Percentiles rank a stretch among this genome's conserved stretches.
Conservation (phyloP, 2,797 vertebrate species). For the Ctenochaetus hawaiiensis region DNA sequence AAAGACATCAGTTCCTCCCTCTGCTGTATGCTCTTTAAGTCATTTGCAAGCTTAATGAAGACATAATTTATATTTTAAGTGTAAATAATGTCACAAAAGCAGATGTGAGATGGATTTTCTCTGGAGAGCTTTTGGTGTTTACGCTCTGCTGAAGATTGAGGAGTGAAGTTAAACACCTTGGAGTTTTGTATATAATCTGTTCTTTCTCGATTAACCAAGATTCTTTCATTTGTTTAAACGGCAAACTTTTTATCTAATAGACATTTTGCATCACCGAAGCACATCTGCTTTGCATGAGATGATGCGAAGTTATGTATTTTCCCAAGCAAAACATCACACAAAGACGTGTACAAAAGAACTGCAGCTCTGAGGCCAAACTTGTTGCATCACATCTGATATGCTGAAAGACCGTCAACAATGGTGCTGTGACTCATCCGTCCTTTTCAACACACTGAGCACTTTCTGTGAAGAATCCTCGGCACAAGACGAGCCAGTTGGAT, state of each 20-base stretch:
- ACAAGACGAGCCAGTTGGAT: not conserved
- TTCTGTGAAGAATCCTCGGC: conserved; percentile 1
- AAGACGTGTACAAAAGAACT: not conserved
- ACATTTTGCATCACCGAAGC: not conserved
- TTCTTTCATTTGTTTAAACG: not conserved
- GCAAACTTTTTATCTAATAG: not conserved
- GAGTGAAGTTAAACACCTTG: too few relatives aligned
- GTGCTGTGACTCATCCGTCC: not conserved
- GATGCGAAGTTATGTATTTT: not conserved
- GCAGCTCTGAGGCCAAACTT: too few relatives aligned
- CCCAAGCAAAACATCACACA: not conserved
- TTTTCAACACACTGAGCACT: not conserved
- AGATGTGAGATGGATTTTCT: not conserved
- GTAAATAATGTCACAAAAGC: not conserved
- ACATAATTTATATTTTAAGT: not conserved
- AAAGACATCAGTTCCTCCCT: not conserved
- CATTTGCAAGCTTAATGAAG: not conserved
- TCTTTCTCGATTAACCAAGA: not conserved
- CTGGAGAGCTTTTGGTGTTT: not conserved
- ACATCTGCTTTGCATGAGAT: not conserved
- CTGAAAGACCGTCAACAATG: not conserved
- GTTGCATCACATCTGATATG: conserved; percentile 3
- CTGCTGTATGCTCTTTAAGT: not conserved
- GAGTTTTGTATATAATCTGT: too few relatives aligned
- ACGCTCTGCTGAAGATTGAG: not conserved